Base-by-base conservation (phyloP, 1,140 invertebrate genomes). In the Heliconius nattereri region DNA sequence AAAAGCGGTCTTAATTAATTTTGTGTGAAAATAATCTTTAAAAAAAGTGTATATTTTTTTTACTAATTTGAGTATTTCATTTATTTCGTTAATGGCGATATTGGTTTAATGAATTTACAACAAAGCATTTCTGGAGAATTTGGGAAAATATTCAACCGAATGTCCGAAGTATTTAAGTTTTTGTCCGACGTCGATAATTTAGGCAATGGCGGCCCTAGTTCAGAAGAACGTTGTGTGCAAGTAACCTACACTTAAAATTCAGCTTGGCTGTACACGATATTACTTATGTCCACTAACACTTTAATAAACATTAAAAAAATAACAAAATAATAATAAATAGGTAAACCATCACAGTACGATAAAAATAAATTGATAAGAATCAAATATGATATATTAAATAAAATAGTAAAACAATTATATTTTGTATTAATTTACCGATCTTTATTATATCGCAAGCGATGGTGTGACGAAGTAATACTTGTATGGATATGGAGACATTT, bases 291-390 rank as follows among this genome's bases (percentile, higher is more conserved):
- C 78, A 81, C 66, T 81, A 81, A 66, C 76, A 66, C 57, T 78
- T 78, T 73, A 32, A 85, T 81, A 83, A 86, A 87, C 79, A 83
- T 82, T 84, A 85, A 81, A 86, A 84, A 83, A 85, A 86, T 84
- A 88, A 86, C 85, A 87, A 87, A 85, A 85, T 83, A 84, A 87
- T 81, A 86, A 83, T 84, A 88, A 85, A 85, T 86, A 87, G 83
- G 79, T 86, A 86, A 85, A 87, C 81, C 81, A 88, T 88, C 86
- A 88, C 88, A 89, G 85, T 85, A 83, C 71, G 82, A 80, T 84
- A 81, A 19, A 83, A 82, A 81, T 83, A 71, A 82, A 73, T 80
- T 73, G 76, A 81, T 71, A 40, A 16, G n/a, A 73, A 73, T 81
- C 80, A 78, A 81, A 73, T 70, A 81, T 81, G 71, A 81, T 7